phyloP scores from a whole-genome alignment of 1,140 invertebrate species.

The Leucophenga varia region DNA sequence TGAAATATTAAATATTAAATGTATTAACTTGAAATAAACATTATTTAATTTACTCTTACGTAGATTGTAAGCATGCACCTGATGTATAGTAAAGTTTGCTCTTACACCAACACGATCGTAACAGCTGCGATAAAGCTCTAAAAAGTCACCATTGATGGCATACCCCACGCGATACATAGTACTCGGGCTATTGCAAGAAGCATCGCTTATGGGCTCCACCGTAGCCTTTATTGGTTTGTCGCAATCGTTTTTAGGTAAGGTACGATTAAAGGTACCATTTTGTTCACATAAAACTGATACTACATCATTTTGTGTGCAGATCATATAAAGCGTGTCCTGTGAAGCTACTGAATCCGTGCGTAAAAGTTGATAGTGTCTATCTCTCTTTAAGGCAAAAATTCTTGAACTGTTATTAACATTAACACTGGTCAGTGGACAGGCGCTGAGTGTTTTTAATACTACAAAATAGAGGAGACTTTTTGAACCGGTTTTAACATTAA shows the following conservation, averaged over 20 bases:
- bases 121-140: slow-evolving; percentile 25
- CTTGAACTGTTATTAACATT: no score
- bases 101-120: slow-evolving; percentile 11
- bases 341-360: background rate
- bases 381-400: slow-evolving; percentile 5
- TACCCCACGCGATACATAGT: slow-evolving; percentile 27
- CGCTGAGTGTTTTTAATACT: no score
- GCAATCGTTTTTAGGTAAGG: slow-evolving; percentile 18
- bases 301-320: slow-evolving; percentile 14
- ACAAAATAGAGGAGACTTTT: no score
- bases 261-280: slow-evolving; percentile 1
- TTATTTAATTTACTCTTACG: slow-evolving; percentile 8
- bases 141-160: slow-evolving; percentile 5
- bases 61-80: slow-evolving; percentile 10
- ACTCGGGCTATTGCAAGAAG: slow-evolving; percentile 5
- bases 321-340: background rate
- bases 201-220: slow-evolving; percentile 11
- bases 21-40: no score
- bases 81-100: slow-evolving; percentile 12
- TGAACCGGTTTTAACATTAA: no score
- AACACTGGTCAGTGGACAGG: no score
- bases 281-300: slow-evolving; percentile 11
- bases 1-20: no score
- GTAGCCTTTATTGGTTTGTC: slow-evolving; percentile 4
- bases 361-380: background rate